Percentiles rank a stretch among this genome's conserved stretches.
These are phyloP conservation scores for Saxicola maurus DNA, from an alignment of 2,797 vertebrate species.

Conservation along the genomic window DNA sequence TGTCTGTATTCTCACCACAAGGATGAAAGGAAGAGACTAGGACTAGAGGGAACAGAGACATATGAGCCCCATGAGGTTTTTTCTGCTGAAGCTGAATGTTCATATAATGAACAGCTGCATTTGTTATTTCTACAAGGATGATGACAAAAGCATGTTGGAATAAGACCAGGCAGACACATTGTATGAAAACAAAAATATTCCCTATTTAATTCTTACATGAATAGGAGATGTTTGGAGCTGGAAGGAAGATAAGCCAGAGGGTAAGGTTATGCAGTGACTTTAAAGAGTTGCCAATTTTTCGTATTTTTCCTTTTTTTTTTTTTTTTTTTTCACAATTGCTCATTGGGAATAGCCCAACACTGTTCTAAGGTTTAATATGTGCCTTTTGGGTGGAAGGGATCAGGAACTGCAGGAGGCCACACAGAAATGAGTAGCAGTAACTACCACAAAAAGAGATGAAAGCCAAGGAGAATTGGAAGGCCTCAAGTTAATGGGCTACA, in stretches of 20 bases:
- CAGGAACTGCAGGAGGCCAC: neutral
- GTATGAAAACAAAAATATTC: neutral
- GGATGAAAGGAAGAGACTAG: neutral
- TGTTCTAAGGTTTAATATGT: neutral
- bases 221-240: neutral
- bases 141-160: neutral
- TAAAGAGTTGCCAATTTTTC: neutral
- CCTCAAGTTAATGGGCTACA: neutral
- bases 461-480: neutral
- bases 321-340: neutral
- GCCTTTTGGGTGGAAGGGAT: neutral
- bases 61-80: neutral
- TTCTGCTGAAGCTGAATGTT: neutral
- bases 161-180: neutral
- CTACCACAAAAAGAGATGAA: neutral
- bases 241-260: neutral
- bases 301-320: neutral
- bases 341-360: neutral
- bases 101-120: neutral
- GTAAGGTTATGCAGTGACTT: neutral
- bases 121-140: neutral
- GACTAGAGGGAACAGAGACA: neutral
- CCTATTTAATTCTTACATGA: neutral
- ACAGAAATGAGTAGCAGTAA: neutral
- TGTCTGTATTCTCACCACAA: neutral